phyloP scores from a whole-genome alignment of 2,888 invertebrate genomes.

The Diplazon laetatorius region DNA sequence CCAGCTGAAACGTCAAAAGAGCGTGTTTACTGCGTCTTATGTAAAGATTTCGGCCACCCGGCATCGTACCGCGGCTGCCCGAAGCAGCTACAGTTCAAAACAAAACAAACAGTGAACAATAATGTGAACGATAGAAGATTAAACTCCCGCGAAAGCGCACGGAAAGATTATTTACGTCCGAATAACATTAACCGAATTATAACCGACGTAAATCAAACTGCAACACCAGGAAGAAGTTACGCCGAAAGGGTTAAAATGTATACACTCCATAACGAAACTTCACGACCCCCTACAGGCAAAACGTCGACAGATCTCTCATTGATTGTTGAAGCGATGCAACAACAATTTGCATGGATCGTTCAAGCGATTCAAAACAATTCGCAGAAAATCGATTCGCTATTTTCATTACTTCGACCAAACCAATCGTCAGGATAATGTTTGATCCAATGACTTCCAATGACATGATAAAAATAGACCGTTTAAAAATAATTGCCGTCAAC shows the following conservation, averaged over 20 bases:
- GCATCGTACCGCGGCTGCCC: slow-evolving; percentile 23
- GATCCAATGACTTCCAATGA: neutral
- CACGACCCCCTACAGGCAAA: neutral
- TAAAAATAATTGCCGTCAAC: slow-evolving; percentile 26
- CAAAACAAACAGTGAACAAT: slow-evolving; percentile 1
- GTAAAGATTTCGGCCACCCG: neutral
- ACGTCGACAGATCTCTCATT: neutral
- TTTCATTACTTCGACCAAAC: neutral
- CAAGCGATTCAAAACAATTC: slow-evolving; percentile 9
- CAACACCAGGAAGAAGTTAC: neutral
- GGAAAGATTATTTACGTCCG: neutral
- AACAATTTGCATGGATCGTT: slow-evolving; percentile 1
- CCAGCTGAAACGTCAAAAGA: slow-evolving; percentile 14
- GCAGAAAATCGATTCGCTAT: neutral
- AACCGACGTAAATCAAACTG: neutral
- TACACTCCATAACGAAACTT: neutral
- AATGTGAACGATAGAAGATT: neutral
- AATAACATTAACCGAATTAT: neutral
- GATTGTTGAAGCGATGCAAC: slow-evolving; percentile 14
- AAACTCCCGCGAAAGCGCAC: slow-evolving; percentile 22
- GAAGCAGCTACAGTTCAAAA: neutral
- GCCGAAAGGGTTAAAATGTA: neutral
- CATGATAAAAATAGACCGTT: neutral
- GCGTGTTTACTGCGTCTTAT: slow-evolving; percentile 19
- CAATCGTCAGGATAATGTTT: neutral